A percentile compares a stretch with the other conserved stretches of the same genome.
Evolutionary conservation across 37 sponge, comb jelly and placozoan genomes (phyloP).

Genomic region (Theonella swinhoei): DNA sequence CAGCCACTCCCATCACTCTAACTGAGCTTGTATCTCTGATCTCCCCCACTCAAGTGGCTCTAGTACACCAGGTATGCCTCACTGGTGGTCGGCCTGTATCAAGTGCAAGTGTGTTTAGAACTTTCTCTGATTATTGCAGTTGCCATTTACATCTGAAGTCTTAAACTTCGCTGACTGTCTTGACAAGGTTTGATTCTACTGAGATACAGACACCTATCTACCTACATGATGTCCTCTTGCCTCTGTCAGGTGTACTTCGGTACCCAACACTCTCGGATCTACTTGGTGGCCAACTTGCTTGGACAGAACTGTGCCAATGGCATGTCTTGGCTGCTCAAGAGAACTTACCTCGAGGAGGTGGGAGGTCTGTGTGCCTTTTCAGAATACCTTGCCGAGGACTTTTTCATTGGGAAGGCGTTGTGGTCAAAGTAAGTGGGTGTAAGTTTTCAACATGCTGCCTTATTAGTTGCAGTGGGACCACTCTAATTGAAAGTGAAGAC

Average conservation of each 20-base stretch:
- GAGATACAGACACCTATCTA: no score
- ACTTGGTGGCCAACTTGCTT: constrained; percentile 49
- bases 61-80: constrained; percentile 61
- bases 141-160: constrained; percentile 21
- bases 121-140: not conserved
- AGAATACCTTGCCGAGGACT: constrained; percentile 87
- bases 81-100: not conserved
- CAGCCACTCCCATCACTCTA: constrained; percentile 41
- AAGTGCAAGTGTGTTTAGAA: not conserved
- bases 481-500: no score
- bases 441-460: constrained; percentile 12
- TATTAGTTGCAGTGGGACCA: not conserved
- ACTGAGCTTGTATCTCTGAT: constrained; percentile 33
- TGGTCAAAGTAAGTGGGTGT: constrained; percentile 28
- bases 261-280: constrained; percentile 76
- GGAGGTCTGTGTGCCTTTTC: constrained; percentile 70
- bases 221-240: no score
- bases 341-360: constrained; percentile 53
- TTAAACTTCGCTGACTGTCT: constrained; percentile 46
- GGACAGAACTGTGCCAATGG: constrained; percentile 79
- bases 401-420: constrained; percentile 60
- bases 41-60: constrained; percentile 14
- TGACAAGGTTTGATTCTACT: no score
- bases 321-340: constrained; percentile 78
- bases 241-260: constrained; percentile 84